Conservation (phyloP, 2,888 invertebrate genomes). For the Biston stratarius region DNA sequence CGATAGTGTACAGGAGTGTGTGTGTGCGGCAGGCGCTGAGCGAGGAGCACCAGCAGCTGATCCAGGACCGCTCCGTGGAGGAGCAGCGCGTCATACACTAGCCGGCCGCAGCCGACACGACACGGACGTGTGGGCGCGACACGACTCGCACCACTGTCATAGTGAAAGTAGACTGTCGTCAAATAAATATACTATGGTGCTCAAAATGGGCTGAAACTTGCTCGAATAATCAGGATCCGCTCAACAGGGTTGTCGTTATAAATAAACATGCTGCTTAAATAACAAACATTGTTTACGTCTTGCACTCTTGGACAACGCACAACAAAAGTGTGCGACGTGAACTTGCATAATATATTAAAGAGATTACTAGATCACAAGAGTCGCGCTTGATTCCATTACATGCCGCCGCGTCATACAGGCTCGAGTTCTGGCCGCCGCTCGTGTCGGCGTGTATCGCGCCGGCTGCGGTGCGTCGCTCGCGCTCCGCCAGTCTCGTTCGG, state of each 20-base stretch:
- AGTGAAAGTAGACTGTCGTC: neutral
- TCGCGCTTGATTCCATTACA: no score
- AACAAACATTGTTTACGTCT: no score
- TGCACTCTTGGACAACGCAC: no score
- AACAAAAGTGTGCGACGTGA: no score
- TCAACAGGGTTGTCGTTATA: neutral
- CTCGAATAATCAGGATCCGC: neutral
- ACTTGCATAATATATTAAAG: no score
- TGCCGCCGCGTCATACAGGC: no score
- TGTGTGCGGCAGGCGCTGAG: constrained; percentile 90
- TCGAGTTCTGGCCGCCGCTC: no score
- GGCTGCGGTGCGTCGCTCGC: no score
- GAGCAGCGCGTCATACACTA: constrained; percentile 76
- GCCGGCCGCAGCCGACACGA: constrained; percentile 28
- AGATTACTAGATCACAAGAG: no score
- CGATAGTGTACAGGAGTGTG: constrained; percentile 55
- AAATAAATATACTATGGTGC: neutral
- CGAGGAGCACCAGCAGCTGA: constrained; percentile 94
- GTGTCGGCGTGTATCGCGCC: no score
- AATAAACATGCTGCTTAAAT: no score
- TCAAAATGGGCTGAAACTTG: constrained; percentile 1
- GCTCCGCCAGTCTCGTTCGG: no score
- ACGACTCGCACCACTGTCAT: neutral
- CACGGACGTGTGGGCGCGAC: neutral
- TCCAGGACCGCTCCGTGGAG: constrained; percentile 78